phyloP scores from a whole-genome alignment of 2,888 invertebrate species.

The Pyralis farinalis region DNA sequence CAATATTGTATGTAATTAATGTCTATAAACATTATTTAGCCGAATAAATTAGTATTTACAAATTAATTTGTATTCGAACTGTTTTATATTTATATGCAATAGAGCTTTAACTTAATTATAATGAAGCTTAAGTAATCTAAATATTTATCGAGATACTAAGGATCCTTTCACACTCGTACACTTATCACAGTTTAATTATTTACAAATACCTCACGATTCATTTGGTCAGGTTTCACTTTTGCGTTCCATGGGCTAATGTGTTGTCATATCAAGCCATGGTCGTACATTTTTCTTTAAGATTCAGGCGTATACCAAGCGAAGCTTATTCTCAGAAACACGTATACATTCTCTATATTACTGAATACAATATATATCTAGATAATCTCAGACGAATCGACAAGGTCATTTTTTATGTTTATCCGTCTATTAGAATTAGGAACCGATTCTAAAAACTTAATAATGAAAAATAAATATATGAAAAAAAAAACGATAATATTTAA shows the following conservation, averaged over 20 bases:
- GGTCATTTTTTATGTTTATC: too few relatives aligned
- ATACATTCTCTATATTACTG: slow-evolving; percentile 13
- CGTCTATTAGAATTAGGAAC: too few relatives aligned
- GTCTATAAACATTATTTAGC: slow-evolving; percentile 14
- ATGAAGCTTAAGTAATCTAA: slow-evolving; percentile 15
- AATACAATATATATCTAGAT: slow-evolving; percentile 3
- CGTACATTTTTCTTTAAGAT: slow-evolving; percentile 26
- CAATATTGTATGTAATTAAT: slow-evolving; percentile 13
- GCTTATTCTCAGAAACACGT: slow-evolving; percentile 18
- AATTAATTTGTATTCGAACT: slow-evolving; percentile 12
- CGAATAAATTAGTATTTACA: slow-evolving; percentile 21
- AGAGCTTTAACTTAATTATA: slow-evolving; percentile 6
- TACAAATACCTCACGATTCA: slow-evolving; percentile 56
- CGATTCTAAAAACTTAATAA: too few relatives aligned
- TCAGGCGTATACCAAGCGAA: slow-evolving; percentile 15
- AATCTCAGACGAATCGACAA: too few relatives aligned
- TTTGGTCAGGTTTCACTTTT: slow-evolving; percentile 21
- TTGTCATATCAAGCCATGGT: slow-evolving; percentile 50
- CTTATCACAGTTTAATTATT: slow-evolving; percentile 75
- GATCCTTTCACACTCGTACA: slow-evolving; percentile 37
- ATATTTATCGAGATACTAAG: slow-evolving; percentile 17
- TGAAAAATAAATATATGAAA: too few relatives aligned
- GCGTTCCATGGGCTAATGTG: slow-evolving; percentile 23
- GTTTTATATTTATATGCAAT: slow-evolving; percentile 3
- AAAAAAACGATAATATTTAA: too few relatives aligned